Conservation (phyloP, 2,113 vertebrate species). For the Pterocles orientalis region DNA sequence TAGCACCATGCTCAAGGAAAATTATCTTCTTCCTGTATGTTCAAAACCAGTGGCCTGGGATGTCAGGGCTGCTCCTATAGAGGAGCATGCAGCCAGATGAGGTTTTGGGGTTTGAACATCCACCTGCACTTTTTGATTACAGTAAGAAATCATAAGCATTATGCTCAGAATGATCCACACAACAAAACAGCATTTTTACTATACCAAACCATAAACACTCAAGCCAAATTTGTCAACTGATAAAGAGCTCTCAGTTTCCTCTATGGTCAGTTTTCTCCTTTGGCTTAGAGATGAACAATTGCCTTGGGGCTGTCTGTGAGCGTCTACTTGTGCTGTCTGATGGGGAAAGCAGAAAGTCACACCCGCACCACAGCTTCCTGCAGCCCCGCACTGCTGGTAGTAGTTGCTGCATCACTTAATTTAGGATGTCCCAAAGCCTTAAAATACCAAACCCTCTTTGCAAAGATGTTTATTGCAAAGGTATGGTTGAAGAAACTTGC, state of each 20-base stretch:
- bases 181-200: background rate
- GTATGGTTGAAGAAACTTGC: background rate
- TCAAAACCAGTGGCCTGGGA: background rate
- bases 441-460: background rate
- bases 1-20: background rate
- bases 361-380: background rate
- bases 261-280: background rate
- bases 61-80: background rate
- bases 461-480: slow-evolving; percentile 4
- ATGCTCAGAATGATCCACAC: background rate
- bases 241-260: background rate
- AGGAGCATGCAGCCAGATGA: background rate
- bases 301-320: background rate
- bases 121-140: background rate
- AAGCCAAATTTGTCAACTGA: background rate
- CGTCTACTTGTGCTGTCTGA: background rate
- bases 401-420: slow-evolving; percentile 30
- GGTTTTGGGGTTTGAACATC: background rate
- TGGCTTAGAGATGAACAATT: background rate
- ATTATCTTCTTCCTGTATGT: background rate
- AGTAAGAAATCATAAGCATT: background rate
- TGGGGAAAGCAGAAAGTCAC: background rate
- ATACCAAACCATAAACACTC: background rate
- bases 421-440: background rate
- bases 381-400: background rate